Evolutionary conservation across 2,113 vertebrate genomes (phyloP), one percentile per base, ranked within the genome.

Genomic region (Anguilla japonica): DNA sequence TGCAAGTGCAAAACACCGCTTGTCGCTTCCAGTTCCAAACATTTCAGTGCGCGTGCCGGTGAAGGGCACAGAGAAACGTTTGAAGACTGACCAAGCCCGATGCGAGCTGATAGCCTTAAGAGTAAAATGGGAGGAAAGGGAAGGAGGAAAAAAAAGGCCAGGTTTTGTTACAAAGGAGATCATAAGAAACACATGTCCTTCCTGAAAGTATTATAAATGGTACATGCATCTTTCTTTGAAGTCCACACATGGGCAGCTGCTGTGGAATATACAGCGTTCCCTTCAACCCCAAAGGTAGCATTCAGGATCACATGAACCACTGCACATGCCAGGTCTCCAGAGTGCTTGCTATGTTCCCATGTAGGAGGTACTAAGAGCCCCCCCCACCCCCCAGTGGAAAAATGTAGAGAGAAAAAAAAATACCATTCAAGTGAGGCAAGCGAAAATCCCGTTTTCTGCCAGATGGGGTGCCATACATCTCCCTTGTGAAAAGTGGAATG

Each of bases 151-250:
- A 22, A 34, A 34, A 39, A 7, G 39, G 63, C 83, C 79, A 84
- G 84, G 78, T 83, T 88, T 88, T 88, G 88, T 86, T 78, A 88
- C 86, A 91, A 89, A 83, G 71, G 87, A 85, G 81, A 83, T 84
- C 67, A 88, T 85, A 85, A 91, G 89, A 88, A 88, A 81, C 88
- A 85, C 81, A 81, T 88, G 83, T 89, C 87, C 82, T 91, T 89
- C 89, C 90, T 89, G 87, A 81, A 88, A 53, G 71, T 88, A 89
- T 87, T 91, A 88, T 84, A 87, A 87, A 87, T 84, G 86, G 84
- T 87, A 84, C 87, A 88, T 87, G 86, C 67, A 67, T 86, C 83
- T 89, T 91, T 89, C 87, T 91, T 88, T 91, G 90, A 89, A 85
- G 86, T 87, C 9, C 89, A 85, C 84, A n/a, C 75, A 81, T 67